Evolutionary conservation across 2,888 invertebrate genomes (phyloP).

Genomic region (Nezara viridula): DNA sequence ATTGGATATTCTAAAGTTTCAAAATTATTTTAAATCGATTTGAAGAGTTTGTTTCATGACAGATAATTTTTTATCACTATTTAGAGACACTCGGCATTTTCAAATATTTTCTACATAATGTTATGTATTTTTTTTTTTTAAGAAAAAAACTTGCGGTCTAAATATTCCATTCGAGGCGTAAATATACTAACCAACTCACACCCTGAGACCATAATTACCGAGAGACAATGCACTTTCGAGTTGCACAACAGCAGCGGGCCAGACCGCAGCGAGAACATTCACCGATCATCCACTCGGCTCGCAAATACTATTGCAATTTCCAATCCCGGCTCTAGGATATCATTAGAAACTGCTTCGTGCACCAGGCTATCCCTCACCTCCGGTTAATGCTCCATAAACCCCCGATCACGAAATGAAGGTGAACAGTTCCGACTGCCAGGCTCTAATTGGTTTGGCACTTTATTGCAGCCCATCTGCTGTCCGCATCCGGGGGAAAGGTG

Average conservation of each 20-base stretch:
- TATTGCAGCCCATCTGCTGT: not conserved
- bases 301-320: not conserved
- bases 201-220: not conserved
- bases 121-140: not conserved
- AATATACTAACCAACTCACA: not conserved
- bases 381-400: constrained; percentile 25
- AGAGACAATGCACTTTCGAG: not conserved
- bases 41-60: too few relatives aligned
- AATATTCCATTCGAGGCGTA: not conserved
- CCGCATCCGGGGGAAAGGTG: constrained; percentile 3
- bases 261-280: not conserved
- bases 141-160: not conserved
- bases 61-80: too few relatives aligned
- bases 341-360: not conserved
- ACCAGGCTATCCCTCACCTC: not conserved
- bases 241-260: not conserved
- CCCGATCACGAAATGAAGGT: not conserved
- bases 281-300: not conserved
- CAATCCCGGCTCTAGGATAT: not conserved
- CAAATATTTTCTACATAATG: not conserved
- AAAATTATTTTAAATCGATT: too few relatives aligned
- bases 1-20: too few relatives aligned
- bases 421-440: not conserved
- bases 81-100: too few relatives aligned
- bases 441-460: not conserved